Base-by-base conservation (phyloP, 2,888 invertebrate species). In the Oxyteleia sp. region DNA sequence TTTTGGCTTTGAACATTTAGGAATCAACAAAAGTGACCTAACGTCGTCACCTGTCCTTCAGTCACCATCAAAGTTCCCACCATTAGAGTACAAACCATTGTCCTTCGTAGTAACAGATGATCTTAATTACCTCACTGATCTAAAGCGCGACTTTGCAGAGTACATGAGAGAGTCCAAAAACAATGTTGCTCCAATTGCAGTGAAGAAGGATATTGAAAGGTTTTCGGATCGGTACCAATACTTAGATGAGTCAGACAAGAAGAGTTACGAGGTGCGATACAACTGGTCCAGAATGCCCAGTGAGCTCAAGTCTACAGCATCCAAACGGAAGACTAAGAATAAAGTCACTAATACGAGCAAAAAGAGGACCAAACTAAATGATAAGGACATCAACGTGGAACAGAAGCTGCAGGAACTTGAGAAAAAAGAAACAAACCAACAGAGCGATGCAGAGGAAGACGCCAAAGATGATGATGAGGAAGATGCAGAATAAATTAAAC, bases 71-170 rank as follows among this genome's bases (percentile, higher is more conserved):
- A 90, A 90, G n/a, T 94, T 92, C 88, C 94, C 94, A 29, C 90
- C 91, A 0, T 87, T 94, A 47, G 93, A 94, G n/a, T 93, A 92
- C 84, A 94, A 94, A 79, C 94, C 95, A 8, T 90, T 93, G 0
- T 93, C 94, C 1, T 89, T 94, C 2, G 84, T 82, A 5, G 68
- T 91, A 0, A 89, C 91, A 61, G 85, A 90, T 85, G 95, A 96
- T 32, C 94, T 95, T 18, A 96, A 96, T 86, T 97, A 96, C 89
- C 95, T 96, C 92, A 93, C 96, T 10, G 95, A 96, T 47, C 94
- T 97, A 82, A 96, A 96, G 89, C 96, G 96, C 87, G 96, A 96
- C 87, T 96, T 96, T 87, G 94, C 96, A 8, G 96, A 96, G 85
- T 95, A 95, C 87, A 95, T 96, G 93, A 95, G 95, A 68, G 95